Percentiles rank a stretch among this genome's conserved stretches.
These are phyloP conservation scores for Tauraco erythrolophus DNA, from an alignment of 2,113 vertebrate genomes.

Conservation along the genomic window DNA sequence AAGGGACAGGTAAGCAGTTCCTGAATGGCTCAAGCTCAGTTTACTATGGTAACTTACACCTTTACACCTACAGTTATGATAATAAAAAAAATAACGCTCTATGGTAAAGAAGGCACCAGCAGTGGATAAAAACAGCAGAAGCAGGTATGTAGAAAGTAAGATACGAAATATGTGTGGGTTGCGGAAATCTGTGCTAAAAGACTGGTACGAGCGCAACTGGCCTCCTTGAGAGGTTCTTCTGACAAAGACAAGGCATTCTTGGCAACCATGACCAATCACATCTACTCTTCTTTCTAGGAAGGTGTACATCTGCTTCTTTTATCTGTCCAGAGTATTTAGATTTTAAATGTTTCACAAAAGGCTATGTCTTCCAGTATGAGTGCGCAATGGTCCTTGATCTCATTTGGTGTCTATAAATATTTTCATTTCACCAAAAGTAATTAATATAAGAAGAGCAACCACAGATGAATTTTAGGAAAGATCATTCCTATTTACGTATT, in stretches of 20 bases:
- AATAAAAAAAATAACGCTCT: neutral
- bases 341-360: neutral
- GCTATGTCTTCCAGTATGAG: neutral
- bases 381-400: neutral
- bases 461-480: neutral
- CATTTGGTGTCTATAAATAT: neutral
- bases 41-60: neutral
- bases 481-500: neutral
- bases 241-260: neutral
- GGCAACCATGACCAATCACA: neutral
- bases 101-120: neutral
- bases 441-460: neutral
- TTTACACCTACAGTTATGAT: neutral
- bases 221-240: neutral
- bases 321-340: neutral
- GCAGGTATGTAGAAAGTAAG: neutral
- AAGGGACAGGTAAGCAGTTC: neutral
- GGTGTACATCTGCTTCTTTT: neutral
- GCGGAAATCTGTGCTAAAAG: neutral
- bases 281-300: neutral
- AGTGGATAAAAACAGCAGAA: neutral
- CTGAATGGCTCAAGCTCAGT: neutral
- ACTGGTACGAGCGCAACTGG: neutral
- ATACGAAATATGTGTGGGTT: neutral
- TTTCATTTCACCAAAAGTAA: neutral